These are phyloP conservation scores for Pelvicachromis taeniatus DNA, from an alignment of 2,113 vertebrate species.

Conservation along the genomic window DNA sequence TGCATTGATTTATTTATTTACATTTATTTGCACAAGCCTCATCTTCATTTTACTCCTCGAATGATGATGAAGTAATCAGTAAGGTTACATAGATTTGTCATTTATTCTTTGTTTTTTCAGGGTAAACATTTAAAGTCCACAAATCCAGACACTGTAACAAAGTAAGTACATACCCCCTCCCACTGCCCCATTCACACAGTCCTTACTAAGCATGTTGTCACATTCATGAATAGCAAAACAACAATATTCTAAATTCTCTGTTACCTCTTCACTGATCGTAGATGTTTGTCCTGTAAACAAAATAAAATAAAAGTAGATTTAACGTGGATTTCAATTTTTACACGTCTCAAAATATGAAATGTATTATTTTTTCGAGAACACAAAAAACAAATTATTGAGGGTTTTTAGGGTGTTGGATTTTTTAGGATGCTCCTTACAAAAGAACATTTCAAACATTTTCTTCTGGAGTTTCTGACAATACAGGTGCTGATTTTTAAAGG, in stretches of 20 bases:
- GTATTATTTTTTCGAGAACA: neutral
- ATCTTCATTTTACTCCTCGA: neutral
- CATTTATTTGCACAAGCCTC: neutral
- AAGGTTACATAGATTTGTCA: neutral
- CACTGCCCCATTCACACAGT: neutral
- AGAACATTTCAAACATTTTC: neutral
- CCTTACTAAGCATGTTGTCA: neutral
- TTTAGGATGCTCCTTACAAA: neutral
- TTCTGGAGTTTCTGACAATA: no score
- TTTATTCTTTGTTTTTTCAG: neutral
- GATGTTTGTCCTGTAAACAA: neutral
- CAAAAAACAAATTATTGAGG: rapidly evolving
- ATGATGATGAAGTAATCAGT: neutral
- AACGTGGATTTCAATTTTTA: neutral
- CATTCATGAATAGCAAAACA: neutral
- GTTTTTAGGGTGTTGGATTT: neutral
- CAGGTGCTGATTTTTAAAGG: no score
- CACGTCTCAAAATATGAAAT: neutral
- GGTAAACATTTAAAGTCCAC: neutral
- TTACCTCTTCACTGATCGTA: neutral
- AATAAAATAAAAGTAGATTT: rapidly evolving
- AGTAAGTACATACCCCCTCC: neutral
- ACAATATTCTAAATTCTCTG: neutral
- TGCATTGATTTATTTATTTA: neutral
- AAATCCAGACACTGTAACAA: neutral